Evolutionary conservation across 2,113 vertebrate species (phyloP).

Genomic region (Coryphaenoides rupestris): DNA sequence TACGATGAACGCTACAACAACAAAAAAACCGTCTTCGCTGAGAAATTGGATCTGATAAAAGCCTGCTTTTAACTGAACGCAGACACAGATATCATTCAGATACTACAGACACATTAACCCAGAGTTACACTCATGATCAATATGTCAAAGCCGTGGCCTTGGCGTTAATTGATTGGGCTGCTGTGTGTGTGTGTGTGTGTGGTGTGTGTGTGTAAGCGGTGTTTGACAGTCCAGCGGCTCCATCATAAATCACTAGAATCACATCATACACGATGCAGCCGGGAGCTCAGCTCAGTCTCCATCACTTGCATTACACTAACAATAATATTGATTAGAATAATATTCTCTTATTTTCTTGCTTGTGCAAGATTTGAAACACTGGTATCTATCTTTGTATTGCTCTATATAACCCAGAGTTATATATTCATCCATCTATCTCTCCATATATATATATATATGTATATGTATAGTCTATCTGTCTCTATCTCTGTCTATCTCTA

Average conservation of each 20-base stretch:
- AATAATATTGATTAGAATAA: constrained; percentile 33
- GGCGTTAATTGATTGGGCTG: constrained; percentile 42
- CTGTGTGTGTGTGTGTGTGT: too few relatives aligned
- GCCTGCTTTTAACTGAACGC: neutral
- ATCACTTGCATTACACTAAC: constrained; percentile 27
- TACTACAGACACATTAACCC: constrained; percentile 38
- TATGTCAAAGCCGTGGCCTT: constrained; percentile 51
- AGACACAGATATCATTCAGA: neutral
- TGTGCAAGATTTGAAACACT: constrained; percentile 15
- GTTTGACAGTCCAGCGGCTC: constrained; percentile 20
- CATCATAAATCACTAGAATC: constrained; percentile 30
- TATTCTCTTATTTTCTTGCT: constrained; percentile 31
- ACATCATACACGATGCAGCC: constrained; percentile 49
- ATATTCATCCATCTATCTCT: too few relatives aligned
- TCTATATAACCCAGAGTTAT: neutral
- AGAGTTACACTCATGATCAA: constrained; percentile 47
- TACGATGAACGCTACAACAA: too few relatives aligned
- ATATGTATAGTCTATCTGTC: neutral
- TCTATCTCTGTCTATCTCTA: constrained; percentile 19
- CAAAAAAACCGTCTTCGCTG: neutral
- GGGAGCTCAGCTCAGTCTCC: constrained; percentile 48
- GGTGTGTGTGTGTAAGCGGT: too few relatives aligned
- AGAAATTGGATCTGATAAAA: constrained; percentile 24
- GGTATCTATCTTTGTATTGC: constrained; percentile 11
- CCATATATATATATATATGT: neutral